Base-by-base conservation (phyloP, 1,140 invertebrate species). In the Trialeurodes vaporariorum region DNA sequence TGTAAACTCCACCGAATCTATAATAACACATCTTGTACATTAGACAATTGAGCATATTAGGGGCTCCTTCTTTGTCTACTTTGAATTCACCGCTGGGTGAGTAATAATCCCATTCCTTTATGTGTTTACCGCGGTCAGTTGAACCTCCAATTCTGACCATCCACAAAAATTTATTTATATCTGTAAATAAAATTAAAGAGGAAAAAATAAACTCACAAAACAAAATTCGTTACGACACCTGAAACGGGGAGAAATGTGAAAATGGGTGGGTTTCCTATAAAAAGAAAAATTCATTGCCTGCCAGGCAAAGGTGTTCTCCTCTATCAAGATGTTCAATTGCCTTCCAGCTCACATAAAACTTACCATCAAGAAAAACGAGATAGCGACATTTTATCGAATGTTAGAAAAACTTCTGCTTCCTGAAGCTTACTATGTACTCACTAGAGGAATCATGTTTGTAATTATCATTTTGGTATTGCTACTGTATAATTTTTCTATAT, bases 141-240 rank as follows among this genome's bases (percentile, higher is more conserved):
- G 92, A 95, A 68, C 95, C 96, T 71, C 94, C 96, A 77, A 98
- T 98, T 69, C 96, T 85, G 9, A 98, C 96, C 96, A 98, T 98
- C 96, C 96, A 98, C 71, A 98, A 82, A 81, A 98, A 98, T 81
- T 98, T 98, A 79, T 98, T 98, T 63, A 98, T 94, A 78, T 97
- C 89, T 90, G 75, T 34, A 77, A 77, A 66, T 65, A 68, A 68
- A 68, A n/a, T n/a, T n/a, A n/a, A n/a, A n/a, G n/a, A n/a, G n/a
- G 60, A 69, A 40, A 59, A 24, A 64, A 60, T 27, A 21, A 27
- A 27, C 9, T 58, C 61, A 23, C 26, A 26, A 60, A 61, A 59
- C 63, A 64, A 21, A 21, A 69, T 49, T 21, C 67, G n/a, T 49
- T 24, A 65, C 63, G 22, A 24, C 0, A 25, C 49, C 17, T 67